Evolutionary conservation across 2,797 vertebrate species (phyloP).

Genomic region (Neosalanx taihuensis): DNA sequence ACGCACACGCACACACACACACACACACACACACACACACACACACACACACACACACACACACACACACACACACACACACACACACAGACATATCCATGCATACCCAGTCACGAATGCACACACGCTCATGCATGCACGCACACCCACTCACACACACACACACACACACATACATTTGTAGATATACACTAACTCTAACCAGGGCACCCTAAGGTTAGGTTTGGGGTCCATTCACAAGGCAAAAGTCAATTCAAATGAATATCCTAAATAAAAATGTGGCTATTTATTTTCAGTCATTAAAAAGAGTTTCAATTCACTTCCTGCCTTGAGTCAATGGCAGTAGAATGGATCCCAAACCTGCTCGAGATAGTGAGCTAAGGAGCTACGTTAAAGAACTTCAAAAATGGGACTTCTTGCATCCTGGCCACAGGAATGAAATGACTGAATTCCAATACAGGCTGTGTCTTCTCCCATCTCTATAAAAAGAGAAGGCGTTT

Average conservation of each 20-base stretch:
- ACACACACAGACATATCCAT: constrained; percentile 10
- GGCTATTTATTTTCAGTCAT: not conserved
- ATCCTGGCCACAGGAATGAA: constrained; percentile 44
- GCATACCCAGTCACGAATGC: not conserved
- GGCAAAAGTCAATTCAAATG: constrained; percentile 16
- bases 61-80: not conserved
- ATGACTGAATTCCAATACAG: constrained; percentile 53
- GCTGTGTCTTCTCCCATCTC: constrained; percentile 34
- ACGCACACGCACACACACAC: not conserved
- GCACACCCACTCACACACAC: not conserved
- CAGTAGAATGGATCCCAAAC: not conserved
- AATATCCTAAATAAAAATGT: not conserved
- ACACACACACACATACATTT: constrained; percentile 9
- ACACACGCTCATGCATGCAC: no score
- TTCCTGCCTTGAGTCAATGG: not conserved
- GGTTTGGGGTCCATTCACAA: constrained; percentile 14
- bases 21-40: no score
- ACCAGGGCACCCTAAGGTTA: not conserved
- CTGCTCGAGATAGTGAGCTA: not conserved
- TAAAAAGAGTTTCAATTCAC: constrained; percentile 28
- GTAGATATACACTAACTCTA: constrained; percentile 2
- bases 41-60: not conserved
- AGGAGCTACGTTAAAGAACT: not conserved
- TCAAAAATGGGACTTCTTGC: constrained; percentile 37
- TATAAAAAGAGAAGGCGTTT: not conserved